Evolutionary conservation across 2,888 invertebrate genomes (phyloP), one percentile per base, ranked within the genome.

Genomic region (Pandemis cinnamomeana): DNA sequence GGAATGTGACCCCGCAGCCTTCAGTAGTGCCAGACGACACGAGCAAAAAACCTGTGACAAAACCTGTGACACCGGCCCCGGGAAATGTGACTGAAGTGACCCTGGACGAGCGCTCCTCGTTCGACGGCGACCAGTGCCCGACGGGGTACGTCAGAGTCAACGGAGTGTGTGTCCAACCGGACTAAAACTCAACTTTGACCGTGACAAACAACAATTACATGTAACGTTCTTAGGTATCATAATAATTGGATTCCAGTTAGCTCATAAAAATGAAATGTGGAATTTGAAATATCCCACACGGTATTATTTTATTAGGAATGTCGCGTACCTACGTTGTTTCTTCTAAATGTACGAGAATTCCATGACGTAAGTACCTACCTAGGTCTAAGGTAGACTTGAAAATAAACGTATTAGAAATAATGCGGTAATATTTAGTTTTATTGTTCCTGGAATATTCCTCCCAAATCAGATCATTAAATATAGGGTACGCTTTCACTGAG

Each of bases 41-140:
- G 20, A 46, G 55, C 27, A 53, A 46, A 36, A 61, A 62, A 36
- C 46, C 72, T 11, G 69, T 44, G 64, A 73, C 15, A 0, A 41
- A 58, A 66, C 66, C 67, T 13, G 53, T 41, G 51, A 53, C 20
- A n/a, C 58, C 61, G 51, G 10, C 53, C 27, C 36, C 73, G 7
- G 60, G 6, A 11, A 81, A 81, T 71, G 73, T 72, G 64, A 77
- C 79, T 4, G 79, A 77, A 72, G 79, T 87, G 11, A 81, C 80
- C 53, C 67, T 89, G 2, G 86, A 83, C 72, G 86, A 87, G 53
- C 79, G 90, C 48, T 81, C 88, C 7, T 84, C 84, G 2, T 90
- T 91, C 74, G 82, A 80, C 11, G 91, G 86, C 5, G 89, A 90
- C 71, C 79, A 80, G 27, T 91, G 91, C 75, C 86, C 91, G 0